A percentile compares a stretch with the other conserved stretches of the same genome.
phyloP scores from a whole-genome alignment of 2,797 vertebrate genomes.

The Lithobates sylvaticus region DNA sequence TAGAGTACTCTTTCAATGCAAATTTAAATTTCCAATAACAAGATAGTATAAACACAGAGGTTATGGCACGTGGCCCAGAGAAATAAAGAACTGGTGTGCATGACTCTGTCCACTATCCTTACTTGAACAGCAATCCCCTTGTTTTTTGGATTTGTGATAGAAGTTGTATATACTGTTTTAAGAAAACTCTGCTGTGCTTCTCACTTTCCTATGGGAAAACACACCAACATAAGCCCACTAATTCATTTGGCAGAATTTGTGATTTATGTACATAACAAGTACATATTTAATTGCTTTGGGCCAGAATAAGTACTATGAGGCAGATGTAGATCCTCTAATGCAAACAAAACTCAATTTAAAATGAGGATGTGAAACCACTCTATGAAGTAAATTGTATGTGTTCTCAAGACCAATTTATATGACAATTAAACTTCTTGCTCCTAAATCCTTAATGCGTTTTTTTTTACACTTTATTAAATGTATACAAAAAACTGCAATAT shows the following conservation, averaged over 20 bases:
- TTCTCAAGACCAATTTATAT: background rate
- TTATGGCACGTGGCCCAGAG: too few species aligned
- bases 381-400: background rate
- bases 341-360: background rate
- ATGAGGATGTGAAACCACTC: background rate
- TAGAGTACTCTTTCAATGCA: too few species aligned
- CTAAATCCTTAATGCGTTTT: background rate
- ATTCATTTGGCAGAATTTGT: background rate
- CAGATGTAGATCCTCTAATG: background rate
- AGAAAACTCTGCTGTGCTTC: background rate
- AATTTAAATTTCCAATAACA: too few species aligned
- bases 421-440: too few species aligned
- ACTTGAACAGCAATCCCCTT: too few species aligned
- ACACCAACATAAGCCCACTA: background rate
- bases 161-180: background rate
- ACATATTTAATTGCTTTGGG: background rate
- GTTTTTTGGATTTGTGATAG: too few species aligned
- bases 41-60: too few species aligned
- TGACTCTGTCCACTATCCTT: too few species aligned
- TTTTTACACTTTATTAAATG: too few species aligned
- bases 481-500: too few species aligned
- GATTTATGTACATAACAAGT: background rate
- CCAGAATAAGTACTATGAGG: background rate
- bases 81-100: too few species aligned
- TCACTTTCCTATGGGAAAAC: background rate